A percentile compares a stretch with the other conserved stretches of the same genome.
Evolutionary conservation across 2,113 vertebrate species (phyloP).

Genomic region (Mesoclemmys tuberculata): DNA sequence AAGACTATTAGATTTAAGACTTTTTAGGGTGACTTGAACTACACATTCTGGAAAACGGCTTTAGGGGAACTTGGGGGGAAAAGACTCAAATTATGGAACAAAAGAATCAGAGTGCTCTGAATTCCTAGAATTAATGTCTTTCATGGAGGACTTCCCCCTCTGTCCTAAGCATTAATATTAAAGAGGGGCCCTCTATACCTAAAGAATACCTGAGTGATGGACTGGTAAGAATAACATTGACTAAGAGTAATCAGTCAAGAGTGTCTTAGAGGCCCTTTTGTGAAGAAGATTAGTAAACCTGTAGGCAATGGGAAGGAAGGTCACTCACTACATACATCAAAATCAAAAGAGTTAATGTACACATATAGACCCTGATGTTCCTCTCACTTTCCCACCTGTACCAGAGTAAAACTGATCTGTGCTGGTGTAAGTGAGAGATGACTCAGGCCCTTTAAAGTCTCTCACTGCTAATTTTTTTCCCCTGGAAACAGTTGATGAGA

Average conservation of each 20-base stretch:
- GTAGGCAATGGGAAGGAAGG: background rate
- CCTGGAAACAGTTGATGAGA: background rate
- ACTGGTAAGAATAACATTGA: background rate
- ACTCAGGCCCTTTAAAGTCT: background rate
- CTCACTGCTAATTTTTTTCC: background rate
- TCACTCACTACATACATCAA: background rate
- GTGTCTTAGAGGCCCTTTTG: background rate
- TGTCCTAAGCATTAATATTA: background rate
- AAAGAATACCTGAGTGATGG: background rate
- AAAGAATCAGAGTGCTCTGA: background rate
- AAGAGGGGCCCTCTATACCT: background rate
- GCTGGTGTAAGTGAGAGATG: background rate
- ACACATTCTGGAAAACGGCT: background rate
- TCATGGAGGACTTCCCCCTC: background rate
- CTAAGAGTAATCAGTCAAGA: background rate
- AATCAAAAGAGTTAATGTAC: background rate
- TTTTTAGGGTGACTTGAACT: background rate
- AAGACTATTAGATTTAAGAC: background rate
- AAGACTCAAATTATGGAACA: background rate
- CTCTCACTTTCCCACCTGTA: background rate
- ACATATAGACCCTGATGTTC: background rate
- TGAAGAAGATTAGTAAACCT: background rate
- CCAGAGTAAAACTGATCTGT: background rate
- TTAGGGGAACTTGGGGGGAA: background rate
- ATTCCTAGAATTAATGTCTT: background rate